phyloP scores from a whole-genome alignment of 2,797 vertebrate species.

The Pachyuromys duprasi region DNA sequence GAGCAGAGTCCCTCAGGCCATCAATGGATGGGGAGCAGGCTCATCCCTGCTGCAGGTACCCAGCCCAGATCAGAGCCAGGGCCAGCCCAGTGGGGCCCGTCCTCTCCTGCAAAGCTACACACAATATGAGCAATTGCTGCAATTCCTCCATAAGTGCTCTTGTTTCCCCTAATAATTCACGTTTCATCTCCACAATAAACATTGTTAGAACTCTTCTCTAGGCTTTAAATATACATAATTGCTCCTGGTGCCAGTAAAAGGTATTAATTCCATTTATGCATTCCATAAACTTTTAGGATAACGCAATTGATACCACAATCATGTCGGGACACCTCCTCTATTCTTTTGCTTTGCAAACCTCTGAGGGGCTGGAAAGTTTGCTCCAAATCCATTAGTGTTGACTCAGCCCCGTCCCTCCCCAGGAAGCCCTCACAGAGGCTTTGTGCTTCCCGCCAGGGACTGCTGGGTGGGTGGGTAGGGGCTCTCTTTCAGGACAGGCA shows the following conservation, averaged over 20 bases:
- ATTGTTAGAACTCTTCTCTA: slow-evolving; percentile 49
- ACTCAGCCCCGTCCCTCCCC: slow-evolving; percentile 84
- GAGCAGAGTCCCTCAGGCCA: not conserved
- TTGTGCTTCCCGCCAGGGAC: slow-evolving; percentile 26
- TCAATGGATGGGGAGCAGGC: not conserved
- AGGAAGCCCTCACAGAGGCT: slow-evolving; percentile 67
- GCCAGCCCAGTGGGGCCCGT: not conserved
- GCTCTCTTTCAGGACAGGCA: not conserved
- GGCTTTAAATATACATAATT: slow-evolving; percentile 39
- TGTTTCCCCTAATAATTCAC: slow-evolving; percentile 5
- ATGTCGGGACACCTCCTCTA: slow-evolving; percentile 84
- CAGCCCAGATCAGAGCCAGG: rapidly evolving
- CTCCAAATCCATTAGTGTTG: slow-evolving; percentile 79
- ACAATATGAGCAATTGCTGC: not conserved
- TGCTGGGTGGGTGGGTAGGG: not conserved
- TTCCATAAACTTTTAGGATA: slow-evolving; percentile 85
- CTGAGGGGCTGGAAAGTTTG: slow-evolving; percentile 71
- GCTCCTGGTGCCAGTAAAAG: slow-evolving; percentile 80
- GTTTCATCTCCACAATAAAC: slow-evolving; percentile 28
- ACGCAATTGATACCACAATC: slow-evolving; percentile 84
- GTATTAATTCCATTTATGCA: slow-evolving; percentile 85
- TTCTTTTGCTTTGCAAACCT: slow-evolving; percentile 55
- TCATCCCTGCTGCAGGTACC: rapidly evolving
- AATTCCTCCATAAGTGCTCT: slow-evolving; percentile 52
- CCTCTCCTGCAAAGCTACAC: rapidly evolving